Evolutionary conservation across 2,113 vertebrate species (phyloP), one percentile per base, ranked within the genome.

Genomic region (Plecotus auritus): DNA sequence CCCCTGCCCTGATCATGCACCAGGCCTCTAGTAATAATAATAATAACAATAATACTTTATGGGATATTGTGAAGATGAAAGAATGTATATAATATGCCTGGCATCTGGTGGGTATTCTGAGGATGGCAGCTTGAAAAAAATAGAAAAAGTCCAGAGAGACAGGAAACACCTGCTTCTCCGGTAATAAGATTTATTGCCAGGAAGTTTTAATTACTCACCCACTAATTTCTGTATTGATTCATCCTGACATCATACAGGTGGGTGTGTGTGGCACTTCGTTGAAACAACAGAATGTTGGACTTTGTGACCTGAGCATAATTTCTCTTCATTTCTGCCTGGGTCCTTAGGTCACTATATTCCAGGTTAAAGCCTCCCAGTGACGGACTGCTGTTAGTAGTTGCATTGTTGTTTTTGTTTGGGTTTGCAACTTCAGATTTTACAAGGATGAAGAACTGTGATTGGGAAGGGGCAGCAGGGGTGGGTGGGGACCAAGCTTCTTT

Each of bases 131-230:
- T 92, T 72, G 1, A 70, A 69, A 85, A 61, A 42, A 9, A 7
- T 20, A 30, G 32, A 82, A 64, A 47, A 64, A 12, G 14, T 11
- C 85, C 49, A 78, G 88, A 74, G 86, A 84, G 74, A 59, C 85
- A 95, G 95, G 96, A 94, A 97, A 56, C 92, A 97, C 92, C 96
- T 95, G 95, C 82, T 95, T 96, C 37, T 95, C 76, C 30, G n/a
- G 45, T 67, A 69, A 10, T 93, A 59, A 73, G 49, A 80, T 56
- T 93, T 66, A 84, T 74, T 92, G 86, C 91, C 83, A 32, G 82
- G 70, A 90, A 88, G 69, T 88, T 91, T 93, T 93, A 86, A 94
- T 96, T 86, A 77, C 82, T 92, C 49, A 40, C 37, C 80, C 47
- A 49, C 72, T 91, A 18, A 77, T 96, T 96, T 97, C 83, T 20